Percentiles rank a stretch among this genome's conserved stretches.
These are phyloP conservation scores for Nothocercus nigrocapillus DNA, from an alignment of 2,113 vertebrate genomes.

Conservation along the genomic window DNA sequence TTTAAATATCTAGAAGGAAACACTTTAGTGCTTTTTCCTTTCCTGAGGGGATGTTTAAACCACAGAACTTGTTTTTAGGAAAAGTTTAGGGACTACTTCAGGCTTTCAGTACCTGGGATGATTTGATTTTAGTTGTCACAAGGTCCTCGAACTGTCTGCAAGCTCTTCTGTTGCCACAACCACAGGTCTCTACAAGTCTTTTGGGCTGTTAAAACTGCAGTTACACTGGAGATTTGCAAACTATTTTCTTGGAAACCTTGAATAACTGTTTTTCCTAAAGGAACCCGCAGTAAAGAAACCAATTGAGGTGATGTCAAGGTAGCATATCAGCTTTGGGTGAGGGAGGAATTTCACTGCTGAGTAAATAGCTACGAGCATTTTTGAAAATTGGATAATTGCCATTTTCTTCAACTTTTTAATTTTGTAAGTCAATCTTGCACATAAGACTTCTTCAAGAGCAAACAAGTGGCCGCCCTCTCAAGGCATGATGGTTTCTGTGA, in stretches of 20 bases:
- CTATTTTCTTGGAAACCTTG: background rate
- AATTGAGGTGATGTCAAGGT: background rate
- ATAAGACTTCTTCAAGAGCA: background rate
- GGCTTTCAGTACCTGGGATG: background rate
- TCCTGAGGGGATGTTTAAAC: background rate
- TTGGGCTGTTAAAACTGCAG: background rate
- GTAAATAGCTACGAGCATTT: background rate
- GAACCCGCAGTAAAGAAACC: background rate
- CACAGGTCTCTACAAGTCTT: background rate
- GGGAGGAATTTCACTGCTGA: background rate
- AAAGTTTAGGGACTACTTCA: background rate
- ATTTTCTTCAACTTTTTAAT: background rate
- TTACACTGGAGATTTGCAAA: background rate
- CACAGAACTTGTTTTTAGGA: background rate
- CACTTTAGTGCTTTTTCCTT: background rate
- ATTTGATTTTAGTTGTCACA: background rate
- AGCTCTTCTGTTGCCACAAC: background rate
- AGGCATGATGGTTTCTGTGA: background rate
- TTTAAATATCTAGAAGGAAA: background rate
- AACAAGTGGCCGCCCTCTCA: background rate
- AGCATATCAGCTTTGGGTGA: background rate
- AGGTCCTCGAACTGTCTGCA: background rate
- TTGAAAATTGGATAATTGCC: background rate
- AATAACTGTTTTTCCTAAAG: background rate
- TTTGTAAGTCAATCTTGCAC: background rate